A percentile compares a stretch with the other conserved stretches of the same genome.
phyloP scores from a whole-genome alignment of 2,113 vertebrate species.

The Mormoops blainvillei region DNA sequence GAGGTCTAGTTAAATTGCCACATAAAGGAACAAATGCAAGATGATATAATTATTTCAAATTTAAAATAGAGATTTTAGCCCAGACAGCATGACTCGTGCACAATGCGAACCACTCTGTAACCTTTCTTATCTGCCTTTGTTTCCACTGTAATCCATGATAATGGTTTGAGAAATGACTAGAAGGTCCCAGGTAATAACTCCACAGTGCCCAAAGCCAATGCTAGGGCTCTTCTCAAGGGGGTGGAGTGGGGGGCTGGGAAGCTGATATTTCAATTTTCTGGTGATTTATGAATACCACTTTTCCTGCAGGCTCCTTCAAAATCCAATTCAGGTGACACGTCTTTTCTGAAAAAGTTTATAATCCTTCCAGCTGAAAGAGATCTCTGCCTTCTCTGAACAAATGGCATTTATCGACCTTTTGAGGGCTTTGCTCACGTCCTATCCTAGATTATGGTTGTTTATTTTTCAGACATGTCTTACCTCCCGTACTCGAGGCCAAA shows the following conservation, averaged over 20 bases:
- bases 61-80: neutral
- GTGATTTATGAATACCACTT: neutral
- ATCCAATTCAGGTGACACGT: neutral
- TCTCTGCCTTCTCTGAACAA: neutral
- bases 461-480: neutral
- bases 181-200: neutral
- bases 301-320: neutral
- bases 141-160: neutral
- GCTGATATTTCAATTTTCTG: neutral
- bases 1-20: neutral
- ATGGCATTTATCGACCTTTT: neutral
- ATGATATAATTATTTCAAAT: neutral
- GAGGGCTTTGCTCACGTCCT: neutral
- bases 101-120: neutral
- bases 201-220: neutral
- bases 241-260: neutral
- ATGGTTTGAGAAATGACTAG: neutral
- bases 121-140: neutral
- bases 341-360: slow-evolving; percentile 23
- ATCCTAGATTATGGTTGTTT: neutral
- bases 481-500: neutral
- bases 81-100: neutral
- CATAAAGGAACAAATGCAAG: neutral
- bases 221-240: neutral
- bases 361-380: slow-evolving; percentile 3